phyloP scores from a whole-genome alignment of 2,888 invertebrate species.

The Pherbina coryleti region DNA sequence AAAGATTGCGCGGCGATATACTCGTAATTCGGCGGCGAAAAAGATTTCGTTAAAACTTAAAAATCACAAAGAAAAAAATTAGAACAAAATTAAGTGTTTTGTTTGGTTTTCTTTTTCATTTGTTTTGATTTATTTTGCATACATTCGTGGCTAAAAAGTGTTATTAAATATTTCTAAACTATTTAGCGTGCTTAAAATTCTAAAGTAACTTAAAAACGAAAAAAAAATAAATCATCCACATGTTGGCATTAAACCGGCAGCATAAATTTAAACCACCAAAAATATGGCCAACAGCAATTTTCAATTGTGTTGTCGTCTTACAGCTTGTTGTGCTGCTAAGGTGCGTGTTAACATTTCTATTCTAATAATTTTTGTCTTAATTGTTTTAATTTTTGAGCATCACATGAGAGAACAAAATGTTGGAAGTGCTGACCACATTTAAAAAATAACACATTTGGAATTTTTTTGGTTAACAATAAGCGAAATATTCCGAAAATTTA shows the following conservation, averaged over 20 bases:
- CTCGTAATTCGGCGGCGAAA: neutral
- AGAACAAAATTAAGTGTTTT: neutral
- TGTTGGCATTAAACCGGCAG: neutral
- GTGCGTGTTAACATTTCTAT: neutral
- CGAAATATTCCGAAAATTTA: no score
- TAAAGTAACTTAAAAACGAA: neutral
- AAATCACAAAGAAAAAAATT: neutral
- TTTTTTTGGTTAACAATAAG: no score
- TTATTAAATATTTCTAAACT: no score
- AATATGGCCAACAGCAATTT: neutral
- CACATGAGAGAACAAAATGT: neutral
- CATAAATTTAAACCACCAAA: neutral
- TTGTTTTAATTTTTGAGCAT: neutral
- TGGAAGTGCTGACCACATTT: neutral
- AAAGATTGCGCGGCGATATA: neutral
- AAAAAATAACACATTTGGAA: neutral
- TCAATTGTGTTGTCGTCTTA: neutral
- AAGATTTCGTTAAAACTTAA: neutral
- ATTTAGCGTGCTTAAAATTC: no score
- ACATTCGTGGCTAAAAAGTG: neutral
- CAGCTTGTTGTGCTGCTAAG: neutral
- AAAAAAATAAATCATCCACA: neutral
- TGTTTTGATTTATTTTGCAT: neutral
- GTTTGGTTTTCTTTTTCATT: neutral
- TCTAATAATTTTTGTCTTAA: neutral